These are phyloP conservation scores for Trogon surrucura DNA, from an alignment of 2,113 vertebrate species.

Conservation along the genomic window DNA sequence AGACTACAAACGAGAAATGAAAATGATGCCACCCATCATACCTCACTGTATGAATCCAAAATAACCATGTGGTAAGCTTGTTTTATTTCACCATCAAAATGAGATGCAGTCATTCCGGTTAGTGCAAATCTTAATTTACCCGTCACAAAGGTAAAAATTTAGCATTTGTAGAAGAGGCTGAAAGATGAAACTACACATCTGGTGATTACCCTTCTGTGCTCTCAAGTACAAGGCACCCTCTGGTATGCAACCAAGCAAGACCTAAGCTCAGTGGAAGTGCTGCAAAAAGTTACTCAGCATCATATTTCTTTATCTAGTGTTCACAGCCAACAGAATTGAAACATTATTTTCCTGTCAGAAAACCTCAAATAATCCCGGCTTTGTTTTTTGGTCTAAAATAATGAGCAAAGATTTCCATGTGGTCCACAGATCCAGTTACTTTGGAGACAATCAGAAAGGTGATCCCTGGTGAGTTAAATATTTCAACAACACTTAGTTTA, in stretches of 20 bases:
- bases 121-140: background rate
- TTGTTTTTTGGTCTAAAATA: background rate
- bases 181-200: background rate
- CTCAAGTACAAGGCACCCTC: background rate
- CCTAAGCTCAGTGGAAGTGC: background rate
- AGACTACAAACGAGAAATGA: background rate
- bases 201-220: background rate
- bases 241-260: slow-evolving; percentile 14
- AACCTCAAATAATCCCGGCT: background rate
- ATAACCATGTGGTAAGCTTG: background rate
- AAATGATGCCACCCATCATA: background rate
- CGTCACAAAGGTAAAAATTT: background rate
- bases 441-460: background rate
- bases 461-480: background rate
- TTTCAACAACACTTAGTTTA: background rate
- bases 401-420: background rate
- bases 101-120: background rate
- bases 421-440: background rate
- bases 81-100: background rate
- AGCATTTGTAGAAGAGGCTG: background rate
- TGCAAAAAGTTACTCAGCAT: background rate
- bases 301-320: slow-evolving; percentile 3
- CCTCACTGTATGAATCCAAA: background rate
- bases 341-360: slow-evolving; percentile 1
- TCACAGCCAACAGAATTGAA: slow-evolving; percentile 7